These are phyloP conservation scores for Oopsacas minuta DNA, from an alignment of 37 sponge, comb jelly and placozoan genomes.

Conservation along the genomic window DNA sequence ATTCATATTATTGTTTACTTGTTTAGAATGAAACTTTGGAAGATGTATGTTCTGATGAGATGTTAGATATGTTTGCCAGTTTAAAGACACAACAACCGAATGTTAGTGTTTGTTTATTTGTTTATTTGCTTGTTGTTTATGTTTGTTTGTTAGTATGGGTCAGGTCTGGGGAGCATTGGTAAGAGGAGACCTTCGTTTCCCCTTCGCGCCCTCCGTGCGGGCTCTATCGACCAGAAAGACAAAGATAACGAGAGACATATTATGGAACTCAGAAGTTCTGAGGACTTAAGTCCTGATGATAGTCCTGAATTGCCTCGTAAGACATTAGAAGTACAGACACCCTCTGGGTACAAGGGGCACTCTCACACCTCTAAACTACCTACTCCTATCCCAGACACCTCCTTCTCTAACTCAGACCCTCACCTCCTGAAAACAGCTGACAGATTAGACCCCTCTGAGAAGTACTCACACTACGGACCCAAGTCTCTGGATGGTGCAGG, in stretches of 20 bases:
- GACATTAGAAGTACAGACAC: background rate
- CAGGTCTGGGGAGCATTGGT: background rate
- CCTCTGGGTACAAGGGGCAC: background rate
- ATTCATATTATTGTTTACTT: background rate
- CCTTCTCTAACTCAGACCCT: background rate
- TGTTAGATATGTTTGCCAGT: background rate
- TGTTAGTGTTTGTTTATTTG: background rate
- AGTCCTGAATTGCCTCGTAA: background rate
- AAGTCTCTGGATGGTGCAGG: background rate
- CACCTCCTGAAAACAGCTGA: background rate
- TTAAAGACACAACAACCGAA: background rate
- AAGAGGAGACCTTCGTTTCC: background rate
- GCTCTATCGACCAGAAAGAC: slow-evolving; percentile 17
- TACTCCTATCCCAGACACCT: background rate
- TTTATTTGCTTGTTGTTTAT: no score
- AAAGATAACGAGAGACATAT: background rate
- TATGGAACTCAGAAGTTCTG: background rate
- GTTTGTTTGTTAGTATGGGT: background rate
- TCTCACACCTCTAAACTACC: background rate
- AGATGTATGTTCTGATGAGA: slow-evolving; percentile 4
- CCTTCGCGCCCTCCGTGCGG: background rate
- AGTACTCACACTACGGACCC: slow-evolving; percentile 4
- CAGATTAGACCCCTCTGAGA: background rate
- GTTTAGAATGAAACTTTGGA: background rate
- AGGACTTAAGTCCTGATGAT: background rate